Base-by-base conservation (phyloP, 2,888 invertebrate genomes). In the Heliconius hortense region DNA sequence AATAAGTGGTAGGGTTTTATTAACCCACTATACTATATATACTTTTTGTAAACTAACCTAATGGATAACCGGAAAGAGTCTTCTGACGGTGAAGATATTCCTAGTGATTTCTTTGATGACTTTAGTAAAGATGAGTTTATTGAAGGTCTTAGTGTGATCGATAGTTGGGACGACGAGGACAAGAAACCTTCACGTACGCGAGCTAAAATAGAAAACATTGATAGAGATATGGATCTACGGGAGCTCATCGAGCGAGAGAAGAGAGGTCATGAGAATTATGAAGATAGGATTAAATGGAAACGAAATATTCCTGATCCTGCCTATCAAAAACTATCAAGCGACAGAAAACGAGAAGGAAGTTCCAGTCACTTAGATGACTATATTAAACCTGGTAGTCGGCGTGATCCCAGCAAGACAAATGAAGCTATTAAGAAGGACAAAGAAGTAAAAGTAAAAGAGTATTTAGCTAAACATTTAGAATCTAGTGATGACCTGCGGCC, bases 81-180 rank as follows among this genome's bases (percentile, higher is more conserved):
- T 74, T 88, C 85, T 28, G 90, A 88, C 56, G 82, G 83, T 59
- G 93, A 93, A 81, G 93, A 93, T 80, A 84, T 94, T 78, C 91
- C 93, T 8, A 93, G 92, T 87, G 93, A 93, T 86, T 93, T 93
- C 82, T 93, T 94, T 81, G 94, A 94, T 80, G 93, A 93, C 79
- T 93, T 94, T 82, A 85, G 79, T 76, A 93, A 89, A 80, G 93
- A 90, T 13, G 93, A 93, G 48, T 93, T 94, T 82, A 92, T 94
- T 82, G 87, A 91, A 82, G 92, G 93, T 81, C 88, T 94, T 48
- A 92, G 90, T 87, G 92, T 94, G 73, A 89, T 94, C 71, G 94
- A 94, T 79, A 92, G 90, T 81, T 93, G 93, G 93, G 88, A 90
- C 68, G 92, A 88, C 53, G 84, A 82, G 21, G 84, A 82, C 1